phyloP scores from a whole-genome alignment of 1,140 invertebrate species.

The Macrotrachela quadricornifera region DNA sequence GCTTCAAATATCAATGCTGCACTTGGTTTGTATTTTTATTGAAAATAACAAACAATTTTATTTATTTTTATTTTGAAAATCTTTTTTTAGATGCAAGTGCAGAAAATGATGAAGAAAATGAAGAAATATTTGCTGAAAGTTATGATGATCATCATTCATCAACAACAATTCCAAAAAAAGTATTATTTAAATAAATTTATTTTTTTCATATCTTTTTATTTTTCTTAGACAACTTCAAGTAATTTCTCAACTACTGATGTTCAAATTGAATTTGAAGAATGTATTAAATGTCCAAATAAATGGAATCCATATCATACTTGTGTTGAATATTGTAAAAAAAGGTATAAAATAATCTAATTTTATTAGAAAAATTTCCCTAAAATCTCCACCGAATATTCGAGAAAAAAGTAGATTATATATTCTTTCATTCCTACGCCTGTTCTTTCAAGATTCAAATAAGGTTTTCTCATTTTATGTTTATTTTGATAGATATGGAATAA shows the following conservation, averaged over 20 bases:
- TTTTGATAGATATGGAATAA: not conserved
- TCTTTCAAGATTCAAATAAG: not conserved
- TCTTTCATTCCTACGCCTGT: too few relatives aligned
- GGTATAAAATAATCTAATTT: not conserved
- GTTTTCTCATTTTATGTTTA: not conserved
- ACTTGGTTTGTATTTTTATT: slow-evolving; percentile 18
- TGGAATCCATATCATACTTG: not conserved
- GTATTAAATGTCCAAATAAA: not conserved
- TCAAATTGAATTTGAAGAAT: slow-evolving; percentile 24
- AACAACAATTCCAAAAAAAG: too few relatives aligned
- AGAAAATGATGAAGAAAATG: not conserved
- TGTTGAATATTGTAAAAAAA: not conserved
- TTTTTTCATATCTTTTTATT: too few relatives aligned
- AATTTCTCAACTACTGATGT: slow-evolving; percentile 24
- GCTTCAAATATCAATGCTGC: slow-evolving; percentile 15
- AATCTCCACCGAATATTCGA: too few relatives aligned
- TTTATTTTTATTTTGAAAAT: too few relatives aligned
- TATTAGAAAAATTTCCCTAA: not conserved
- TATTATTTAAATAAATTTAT: too few relatives aligned
- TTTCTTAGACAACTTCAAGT: too few relatives aligned
- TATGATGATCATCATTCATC: not conserved
- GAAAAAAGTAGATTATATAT: too few relatives aligned
- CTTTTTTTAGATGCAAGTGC: too few relatives aligned
- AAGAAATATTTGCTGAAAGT: slow-evolving; percentile 7
- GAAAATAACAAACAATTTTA: too few relatives aligned